phyloP scores from a whole-genome alignment of 2,888 invertebrate species.

The Mayetiola destructor region DNA sequence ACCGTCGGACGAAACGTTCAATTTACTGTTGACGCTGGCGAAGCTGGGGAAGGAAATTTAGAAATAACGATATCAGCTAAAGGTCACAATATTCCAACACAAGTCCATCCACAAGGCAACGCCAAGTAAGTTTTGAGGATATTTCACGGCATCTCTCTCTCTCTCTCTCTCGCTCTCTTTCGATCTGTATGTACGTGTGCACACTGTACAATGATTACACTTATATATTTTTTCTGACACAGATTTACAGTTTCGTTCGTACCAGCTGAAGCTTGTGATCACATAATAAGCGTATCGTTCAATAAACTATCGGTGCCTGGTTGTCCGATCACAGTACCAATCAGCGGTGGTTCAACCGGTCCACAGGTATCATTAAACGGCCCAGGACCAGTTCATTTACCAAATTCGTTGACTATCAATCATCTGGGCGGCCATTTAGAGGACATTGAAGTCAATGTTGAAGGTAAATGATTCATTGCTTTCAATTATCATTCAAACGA shows the following conservation, averaged over 20 bases:
- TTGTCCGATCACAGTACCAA: constrained; percentile 79
- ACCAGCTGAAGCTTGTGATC: constrained; percentile 85
- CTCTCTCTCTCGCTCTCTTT: too few species aligned
- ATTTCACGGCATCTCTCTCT: too few species aligned
- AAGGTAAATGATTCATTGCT: constrained; percentile 51
- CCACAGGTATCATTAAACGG: constrained; percentile 58
- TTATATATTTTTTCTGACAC: constrained; percentile 3
- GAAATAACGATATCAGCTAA: constrained; percentile 93
- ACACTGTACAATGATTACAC: too few species aligned
- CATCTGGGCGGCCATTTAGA: constrained; percentile 79
- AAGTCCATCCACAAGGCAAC: constrained; percentile 84
- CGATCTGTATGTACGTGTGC: too few species aligned
- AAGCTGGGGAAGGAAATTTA: constrained; percentile 92
- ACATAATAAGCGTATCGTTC: constrained; percentile 92
- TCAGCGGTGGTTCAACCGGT: constrained; percentile 48
- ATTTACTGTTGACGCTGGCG: constrained; percentile 87
- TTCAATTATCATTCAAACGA: neutral
- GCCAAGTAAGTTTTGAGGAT: constrained; percentile 32
- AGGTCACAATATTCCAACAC: constrained; percentile 86
- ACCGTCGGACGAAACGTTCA: constrained; percentile 87
- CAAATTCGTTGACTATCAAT: constrained; percentile 57
- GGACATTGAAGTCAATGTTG: constrained; percentile 91
- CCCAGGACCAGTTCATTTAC: constrained; percentile 54
- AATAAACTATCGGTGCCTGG: constrained; percentile 79
- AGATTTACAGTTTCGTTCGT: constrained; percentile 93